Percentiles rank a stretch among this genome's conserved stretches.
phyloP scores from a whole-genome alignment of 2,113 vertebrate species.

The Cyphomyrus discorhynchus region DNA sequence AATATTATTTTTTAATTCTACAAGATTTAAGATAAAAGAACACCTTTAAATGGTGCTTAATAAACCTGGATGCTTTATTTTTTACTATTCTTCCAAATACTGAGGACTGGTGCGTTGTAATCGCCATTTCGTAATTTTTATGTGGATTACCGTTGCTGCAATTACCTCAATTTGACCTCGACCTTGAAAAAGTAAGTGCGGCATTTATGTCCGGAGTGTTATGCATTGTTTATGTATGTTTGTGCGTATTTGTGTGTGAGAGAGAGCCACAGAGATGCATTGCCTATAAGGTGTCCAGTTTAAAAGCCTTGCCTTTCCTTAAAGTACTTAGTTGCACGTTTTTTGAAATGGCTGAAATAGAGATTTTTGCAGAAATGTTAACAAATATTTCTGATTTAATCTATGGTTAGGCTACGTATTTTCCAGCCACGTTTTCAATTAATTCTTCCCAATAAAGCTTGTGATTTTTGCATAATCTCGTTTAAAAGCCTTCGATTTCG shows the following conservation, averaged over 20 bases:
- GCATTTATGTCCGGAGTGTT: not conserved
- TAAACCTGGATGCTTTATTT: slow-evolving; percentile 43
- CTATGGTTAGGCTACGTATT: not conserved
- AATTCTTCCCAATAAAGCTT: not conserved
- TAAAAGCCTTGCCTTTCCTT: not conserved
- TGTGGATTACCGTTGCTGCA: slow-evolving; percentile 60
- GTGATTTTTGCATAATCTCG: not conserved
- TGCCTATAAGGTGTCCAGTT: not conserved
- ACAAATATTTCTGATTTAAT: not conserved
- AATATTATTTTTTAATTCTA: not conserved
- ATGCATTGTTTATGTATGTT: not conserved
- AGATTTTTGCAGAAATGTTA: not conserved
- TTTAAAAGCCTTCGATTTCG: not conserved
- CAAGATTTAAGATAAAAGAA: slow-evolving; percentile 21
- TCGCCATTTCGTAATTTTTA: slow-evolving; percentile 33
- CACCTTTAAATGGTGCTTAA: slow-evolving; percentile 27
- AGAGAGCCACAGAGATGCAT: not conserved
- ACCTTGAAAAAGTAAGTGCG: slow-evolving; percentile 67
- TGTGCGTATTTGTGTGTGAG: not conserved
- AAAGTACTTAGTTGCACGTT: slow-evolving; percentile 2
- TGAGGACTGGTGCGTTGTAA: slow-evolving; percentile 49
- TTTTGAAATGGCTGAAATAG: not conserved
- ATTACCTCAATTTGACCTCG: slow-evolving; percentile 60
- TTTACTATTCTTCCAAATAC: slow-evolving; percentile 35
- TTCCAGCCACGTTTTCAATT: not conserved